Base-by-base conservation (phyloP, 1,140 invertebrate genomes). In the Bicyclus anynana region DNA sequence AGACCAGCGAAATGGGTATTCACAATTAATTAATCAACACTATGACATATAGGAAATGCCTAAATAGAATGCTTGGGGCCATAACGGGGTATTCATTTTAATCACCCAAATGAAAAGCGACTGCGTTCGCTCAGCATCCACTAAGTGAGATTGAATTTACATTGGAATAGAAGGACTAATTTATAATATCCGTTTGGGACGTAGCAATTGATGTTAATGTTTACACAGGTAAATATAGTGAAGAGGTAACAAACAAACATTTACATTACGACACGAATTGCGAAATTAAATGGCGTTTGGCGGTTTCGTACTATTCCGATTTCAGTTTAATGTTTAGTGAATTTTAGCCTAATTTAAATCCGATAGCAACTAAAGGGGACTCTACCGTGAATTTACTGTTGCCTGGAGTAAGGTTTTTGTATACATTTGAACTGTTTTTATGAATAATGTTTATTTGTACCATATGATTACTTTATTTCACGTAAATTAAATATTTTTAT, bases 151-250 rank as follows among this genome's bases (percentile, higher is more conserved):
- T 53, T 53, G 51, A 53, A 53, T 42, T 40, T 40, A 40, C 37
- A 53, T 16, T 44, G 16, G 37, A 42, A 42, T 29, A 37, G 51
- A 54, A 29, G 21, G 20, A 21, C 53, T 47, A 54, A 54, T 54
- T 54, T 54, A 47, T 54, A 47, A 54, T 54, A 54, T 54, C 53
- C 53, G 53, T 47, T 47, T 35, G 14, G 53, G 29, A 54, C 37
- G 37, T 40, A 16, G 37, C 37, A 47, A 54, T 21, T 53, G 14
- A 35, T 40, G 37, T 40, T 16, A 40, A 40, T 40, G 42, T 35
- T 51, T 51, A 18, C 18, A 13, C 29, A 40, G 37, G 37, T 14
- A 40, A 40, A 16, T 17, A 40, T 17, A 40, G 37, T 40, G 16
- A 40, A 40, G 37, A 40, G 37, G 37, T 17, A 14, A 13, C 14